Conservation (phyloP, 2,888 invertebrate species). For the Cheilosia impressa region DNA sequence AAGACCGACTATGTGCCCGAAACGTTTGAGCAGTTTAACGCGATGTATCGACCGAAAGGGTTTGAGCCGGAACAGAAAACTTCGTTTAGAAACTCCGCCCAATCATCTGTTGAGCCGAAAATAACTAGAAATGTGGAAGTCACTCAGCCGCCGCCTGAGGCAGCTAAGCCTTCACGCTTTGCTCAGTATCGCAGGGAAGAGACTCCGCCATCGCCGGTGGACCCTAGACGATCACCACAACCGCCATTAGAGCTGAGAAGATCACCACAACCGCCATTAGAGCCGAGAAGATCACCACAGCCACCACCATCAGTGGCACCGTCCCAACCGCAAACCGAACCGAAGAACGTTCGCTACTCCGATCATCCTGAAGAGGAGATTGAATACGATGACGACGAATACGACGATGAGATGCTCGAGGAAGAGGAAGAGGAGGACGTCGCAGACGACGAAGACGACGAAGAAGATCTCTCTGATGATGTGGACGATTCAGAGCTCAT, state of each 20-base stretch:
- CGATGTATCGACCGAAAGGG: slow-evolving; percentile 79
- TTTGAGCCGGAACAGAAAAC: slow-evolving; percentile 46
- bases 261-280: slow-evolving; percentile 12
- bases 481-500: slow-evolving; percentile 89
- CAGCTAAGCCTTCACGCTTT: slow-evolving; percentile 47
- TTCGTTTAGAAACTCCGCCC: slow-evolving; percentile 4
- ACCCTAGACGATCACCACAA: slow-evolving; percentile 35
- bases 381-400: slow-evolving; percentile 79
- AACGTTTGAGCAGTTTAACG: slow-evolving; percentile 81
- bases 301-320: slow-evolving; percentile 36
- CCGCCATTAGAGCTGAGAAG: background rate
- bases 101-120: slow-evolving; percentile 30
- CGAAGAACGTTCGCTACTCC: slow-evolving; percentile 73
- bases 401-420: slow-evolving; percentile 82
- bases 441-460: slow-evolving; percentile 84
- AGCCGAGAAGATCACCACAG: slow-evolving; percentile 19
- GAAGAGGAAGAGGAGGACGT: slow-evolving; percentile 81
- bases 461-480: slow-evolving; percentile 86
- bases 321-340: slow-evolving; percentile 45
- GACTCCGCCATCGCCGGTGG: slow-evolving; percentile 30
- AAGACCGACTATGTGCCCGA: slow-evolving; percentile 79
- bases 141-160: slow-evolving; percentile 9
- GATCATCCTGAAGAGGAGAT: slow-evolving; percentile 80
- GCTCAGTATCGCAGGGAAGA: slow-evolving; percentile 44
- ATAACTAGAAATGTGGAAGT: slow-evolving; percentile 22